Evolutionary conservation across 2,888 invertebrate species (phyloP), one percentile per base, ranked within the genome.

Genomic region (Serrognathus titanus): DNA sequence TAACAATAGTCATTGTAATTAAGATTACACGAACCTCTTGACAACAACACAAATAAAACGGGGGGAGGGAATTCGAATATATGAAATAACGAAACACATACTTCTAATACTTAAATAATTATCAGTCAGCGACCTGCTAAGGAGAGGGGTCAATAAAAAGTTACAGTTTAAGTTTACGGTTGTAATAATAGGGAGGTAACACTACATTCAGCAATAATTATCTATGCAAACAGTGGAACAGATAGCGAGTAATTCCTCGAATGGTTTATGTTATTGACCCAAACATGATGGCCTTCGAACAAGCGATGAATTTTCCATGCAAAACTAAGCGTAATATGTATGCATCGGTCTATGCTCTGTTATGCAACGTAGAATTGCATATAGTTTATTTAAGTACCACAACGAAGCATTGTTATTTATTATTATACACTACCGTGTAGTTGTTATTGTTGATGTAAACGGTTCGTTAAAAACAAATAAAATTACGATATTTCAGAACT

Each of bases 141-240:
- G 40, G 40, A 12, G 40, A 40, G 11, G 11, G 40, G 40, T 31
- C 40, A 12, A 40, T 40, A 40, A 40, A 40, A 40, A 40, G 11
- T 40, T 11, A 40, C 40, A 40, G 11, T 40, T 40, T 40, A 12
- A 11, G 40, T 40, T 31, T 31, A 31, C 40, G 40, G 11, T 13
- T 13, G 40, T 13, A 12, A 40, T 13, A 12, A 12, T 13, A 12
- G 40, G 40, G 40, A 12, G 11, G 40, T 13, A 40, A 40, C 11
- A 40, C 11, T 13, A 39, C 38, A 10, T 40, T 41, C 49, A 35
- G 13, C 37, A 51, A 48, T 53, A 57, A 59, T 59, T 53, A 59
- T 59, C 53, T 55, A 59, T 59, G 59, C 56, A 59, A 59, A 49
- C 56, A 46, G 51, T 47, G 50, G 52, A 59, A 45, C 49, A 56